Evolutionary conservation across 2,797 vertebrate genomes (phyloP).

Genomic region (Pangasius krempfi): DNA sequence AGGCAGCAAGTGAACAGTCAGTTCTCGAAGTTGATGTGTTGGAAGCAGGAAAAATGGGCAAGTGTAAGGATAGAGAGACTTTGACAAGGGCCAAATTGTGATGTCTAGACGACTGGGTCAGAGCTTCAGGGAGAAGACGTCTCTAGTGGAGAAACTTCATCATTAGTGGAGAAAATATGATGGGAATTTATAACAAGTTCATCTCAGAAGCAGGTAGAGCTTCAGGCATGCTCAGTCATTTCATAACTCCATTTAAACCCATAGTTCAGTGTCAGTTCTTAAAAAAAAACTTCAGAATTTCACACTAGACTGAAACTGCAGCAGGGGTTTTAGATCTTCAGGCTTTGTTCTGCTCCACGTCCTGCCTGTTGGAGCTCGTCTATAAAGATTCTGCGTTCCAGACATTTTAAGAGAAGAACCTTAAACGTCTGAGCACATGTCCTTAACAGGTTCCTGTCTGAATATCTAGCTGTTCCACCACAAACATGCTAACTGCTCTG

Average conservation of each 20-base stretch:
- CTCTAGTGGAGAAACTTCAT: neutral
- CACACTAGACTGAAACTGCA: neutral
- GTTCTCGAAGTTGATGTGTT: too few species aligned
- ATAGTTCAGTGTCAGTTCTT: neutral
- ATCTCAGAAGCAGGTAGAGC: neutral
- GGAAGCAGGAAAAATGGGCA: too few species aligned
- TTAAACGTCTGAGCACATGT: neutral
- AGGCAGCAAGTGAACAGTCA: too few species aligned
- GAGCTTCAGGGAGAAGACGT: neutral
- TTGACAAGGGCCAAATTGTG: too few species aligned
- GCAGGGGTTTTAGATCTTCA: neutral
- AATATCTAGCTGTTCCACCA: neutral
- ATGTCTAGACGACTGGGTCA: too few species aligned
- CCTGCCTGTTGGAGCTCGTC: neutral
- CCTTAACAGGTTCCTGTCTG: neutral
- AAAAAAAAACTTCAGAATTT: neutral
- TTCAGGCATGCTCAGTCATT: neutral
- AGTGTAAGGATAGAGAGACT: too few species aligned
- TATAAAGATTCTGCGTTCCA: constrained; percentile 8
- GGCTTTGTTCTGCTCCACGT: neutral
- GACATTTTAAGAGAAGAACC: neutral
- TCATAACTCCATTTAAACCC: neutral
- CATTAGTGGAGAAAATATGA: neutral
- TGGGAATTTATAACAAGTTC: neutral
- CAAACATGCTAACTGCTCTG: neutral